Base-by-base conservation (phyloP, 1,140 invertebrate genomes). In the Zaprionus africanus region DNA sequence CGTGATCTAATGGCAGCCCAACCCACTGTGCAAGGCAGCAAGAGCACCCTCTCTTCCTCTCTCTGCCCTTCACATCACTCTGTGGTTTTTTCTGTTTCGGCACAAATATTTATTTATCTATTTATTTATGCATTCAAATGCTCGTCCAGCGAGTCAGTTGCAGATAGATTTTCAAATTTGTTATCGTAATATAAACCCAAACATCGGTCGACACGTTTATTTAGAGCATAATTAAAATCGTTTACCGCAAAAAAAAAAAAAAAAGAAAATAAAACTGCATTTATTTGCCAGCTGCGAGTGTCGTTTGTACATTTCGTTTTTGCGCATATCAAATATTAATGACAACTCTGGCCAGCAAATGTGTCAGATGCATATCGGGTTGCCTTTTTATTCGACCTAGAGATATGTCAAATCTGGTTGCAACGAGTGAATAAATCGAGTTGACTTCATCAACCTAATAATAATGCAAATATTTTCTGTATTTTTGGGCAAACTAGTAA, bases 71-170 rank as follows among this genome's bases (percentile, higher is more conserved):
- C 49, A 15, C 64, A 57, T 59, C 53, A 22, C 22, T 63, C 54
- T 88, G 83, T 57, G 83, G 84, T 78, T 84, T 78, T 88, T 68
- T 61, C 46, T 17, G 56, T 71, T 83, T 71, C 38, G 53, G 24
- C 53, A 46, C 60, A 83, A 83, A 88, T 88, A 79, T 86, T 87
- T 87, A 79, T 77, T 77, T 63, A 63, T 82, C 78, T 79, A 82
- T 69, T 68, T 38, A 63, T 24, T 61, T 46, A 26, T 74, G 79
- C 76, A 81, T 79, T 70, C 59, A 71, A 76, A 76, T 64, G 67
- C 79, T 58, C 51, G 76, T 24, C 17, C 49, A 51, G 11, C 13
- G 38, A 38, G 49, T 76, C 76, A 69, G 57, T 62, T 77, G 79
- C 78, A 74, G 72, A 63, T 46, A 58, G 46, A 34, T 41, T 43